Base-by-base conservation (phyloP, 1,140 invertebrate species). In the Zaprionus lachaisei region DNA sequence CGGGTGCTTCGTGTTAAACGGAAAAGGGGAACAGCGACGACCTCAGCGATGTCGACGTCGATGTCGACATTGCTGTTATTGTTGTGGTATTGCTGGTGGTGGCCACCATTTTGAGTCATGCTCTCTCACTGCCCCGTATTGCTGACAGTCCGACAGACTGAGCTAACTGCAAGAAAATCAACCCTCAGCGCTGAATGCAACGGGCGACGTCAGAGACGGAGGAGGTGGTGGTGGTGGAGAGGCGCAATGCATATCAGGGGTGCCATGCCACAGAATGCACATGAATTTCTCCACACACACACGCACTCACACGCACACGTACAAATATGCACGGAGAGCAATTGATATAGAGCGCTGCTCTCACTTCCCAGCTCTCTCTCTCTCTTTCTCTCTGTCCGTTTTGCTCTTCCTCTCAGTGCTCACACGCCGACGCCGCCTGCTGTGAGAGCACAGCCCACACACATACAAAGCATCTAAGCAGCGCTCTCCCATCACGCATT, bases 51-150 rank as follows among this genome's bases (percentile, higher is more conserved):
- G 83, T 71, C 66, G 67, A 58, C 60, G 70, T 75, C 81, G 74
- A 77, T 80, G 83, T 71, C 66, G 67, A 58, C 60, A 75, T 75
- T 71, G 60, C 57, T 76, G 72, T 75, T 70, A 64, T 64, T 71
- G 73, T 67, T 72, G 74, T 72, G 74, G 69, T 77, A 70, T 66
- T 57, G 70, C 57, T 74, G 81, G 72, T 83, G 85, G 80, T 90
- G 84, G 84, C 85, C 81, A 89, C 85, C 84, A 89, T 89, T 85
- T 89, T 89, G 85, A 83, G 85, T 79, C 85, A 79, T 82, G 64
- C 79, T 85, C 82, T 85, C 76, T 85, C 69, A 67, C 81, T 77
- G 62, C 62, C 51, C 49, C n/a, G 31, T 47, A 26, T 44, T 49
- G 51, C 72, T 57, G 72, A 70, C 72, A 70, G 67, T 47, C 57